phyloP scores from a whole-genome alignment of 1,140 invertebrate species.

The Hydropsyche tenuis region DNA sequence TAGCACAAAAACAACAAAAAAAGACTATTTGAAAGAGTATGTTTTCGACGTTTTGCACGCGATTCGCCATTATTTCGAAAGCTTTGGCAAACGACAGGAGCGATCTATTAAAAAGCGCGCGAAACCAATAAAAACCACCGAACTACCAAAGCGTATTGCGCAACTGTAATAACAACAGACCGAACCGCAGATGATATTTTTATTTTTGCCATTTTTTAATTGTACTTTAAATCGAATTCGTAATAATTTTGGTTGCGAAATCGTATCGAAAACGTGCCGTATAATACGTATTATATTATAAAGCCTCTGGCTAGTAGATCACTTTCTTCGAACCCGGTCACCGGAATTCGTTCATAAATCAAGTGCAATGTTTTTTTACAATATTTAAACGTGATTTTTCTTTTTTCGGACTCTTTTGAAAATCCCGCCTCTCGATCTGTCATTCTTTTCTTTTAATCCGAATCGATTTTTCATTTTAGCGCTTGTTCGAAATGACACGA shows the following conservation, averaged over 20 bases:
- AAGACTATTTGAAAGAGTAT: no score
- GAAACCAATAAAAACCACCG: no score
- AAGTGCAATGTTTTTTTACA: not conserved
- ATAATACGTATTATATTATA: not conserved
- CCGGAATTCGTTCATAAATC: constrained; percentile 24
- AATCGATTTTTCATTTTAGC: constrained; percentile 4
- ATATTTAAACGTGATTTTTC: not conserved
- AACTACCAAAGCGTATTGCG: no score
- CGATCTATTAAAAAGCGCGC: no score
- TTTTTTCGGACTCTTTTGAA: constrained; percentile 2
- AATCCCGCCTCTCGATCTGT: constrained; percentile 7
- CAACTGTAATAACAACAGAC: no score
- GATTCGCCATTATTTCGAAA: constrained; percentile 3
- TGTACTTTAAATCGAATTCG: no score
- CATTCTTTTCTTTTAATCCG: not conserved
- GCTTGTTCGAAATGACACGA: not conserved
- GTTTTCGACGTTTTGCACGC: constrained; percentile 4
- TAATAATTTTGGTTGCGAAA: no score
- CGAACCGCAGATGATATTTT: no score
- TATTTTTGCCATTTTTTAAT: no score
- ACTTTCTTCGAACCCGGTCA: constrained; percentile 16
- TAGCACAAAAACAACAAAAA: no score
- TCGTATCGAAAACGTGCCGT: not conserved
- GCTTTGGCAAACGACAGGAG: constrained; percentile 3
- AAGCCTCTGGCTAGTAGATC: constrained; percentile 11